These are phyloP conservation scores for Bungarus multicinctus DNA, from an alignment of 2,113 vertebrate genomes.

Conservation along the genomic window DNA sequence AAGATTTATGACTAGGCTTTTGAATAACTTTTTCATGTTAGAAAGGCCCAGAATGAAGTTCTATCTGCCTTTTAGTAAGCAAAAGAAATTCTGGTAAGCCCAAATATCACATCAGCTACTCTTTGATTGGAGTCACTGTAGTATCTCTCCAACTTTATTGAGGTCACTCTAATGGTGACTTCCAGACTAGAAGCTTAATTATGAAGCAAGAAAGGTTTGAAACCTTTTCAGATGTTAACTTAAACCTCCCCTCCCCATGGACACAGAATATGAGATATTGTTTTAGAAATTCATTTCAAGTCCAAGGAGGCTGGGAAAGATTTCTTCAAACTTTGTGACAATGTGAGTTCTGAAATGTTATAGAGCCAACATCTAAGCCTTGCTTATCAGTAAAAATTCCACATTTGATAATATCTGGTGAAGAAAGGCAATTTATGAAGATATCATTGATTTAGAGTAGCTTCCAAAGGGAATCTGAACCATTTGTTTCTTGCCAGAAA, in stretches of 20 bases:
- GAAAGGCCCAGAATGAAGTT: neutral
- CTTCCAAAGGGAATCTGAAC: rapidly evolving
- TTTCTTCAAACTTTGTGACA: neutral
- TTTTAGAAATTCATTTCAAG: neutral
- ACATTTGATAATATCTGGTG: neutral
- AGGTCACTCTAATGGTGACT: conserved; percentile 12
- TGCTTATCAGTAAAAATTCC: conserved; percentile 19
- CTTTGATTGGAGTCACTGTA: neutral
- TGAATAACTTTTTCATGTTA: neutral
- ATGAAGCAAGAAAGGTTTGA: neutral
- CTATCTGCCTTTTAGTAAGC: neutral
- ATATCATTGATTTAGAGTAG: neutral
- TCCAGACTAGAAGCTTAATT: neutral
- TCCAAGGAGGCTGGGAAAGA: neutral
- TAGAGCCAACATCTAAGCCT: neutral
- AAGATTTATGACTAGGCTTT: neutral
- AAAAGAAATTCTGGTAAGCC: conserved; percentile 9
- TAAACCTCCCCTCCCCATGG: neutral
- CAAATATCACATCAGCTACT: neutral
- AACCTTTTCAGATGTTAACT: conserved; percentile 15
- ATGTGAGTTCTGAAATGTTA: neutral
- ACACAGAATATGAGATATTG: conserved; percentile 2
- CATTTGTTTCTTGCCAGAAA: neutral
- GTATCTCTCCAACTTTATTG: neutral
- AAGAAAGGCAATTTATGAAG: neutral